phyloP scores from a whole-genome alignment of 2,797 vertebrate species.

The Melanotaenia trifasciata region DNA sequence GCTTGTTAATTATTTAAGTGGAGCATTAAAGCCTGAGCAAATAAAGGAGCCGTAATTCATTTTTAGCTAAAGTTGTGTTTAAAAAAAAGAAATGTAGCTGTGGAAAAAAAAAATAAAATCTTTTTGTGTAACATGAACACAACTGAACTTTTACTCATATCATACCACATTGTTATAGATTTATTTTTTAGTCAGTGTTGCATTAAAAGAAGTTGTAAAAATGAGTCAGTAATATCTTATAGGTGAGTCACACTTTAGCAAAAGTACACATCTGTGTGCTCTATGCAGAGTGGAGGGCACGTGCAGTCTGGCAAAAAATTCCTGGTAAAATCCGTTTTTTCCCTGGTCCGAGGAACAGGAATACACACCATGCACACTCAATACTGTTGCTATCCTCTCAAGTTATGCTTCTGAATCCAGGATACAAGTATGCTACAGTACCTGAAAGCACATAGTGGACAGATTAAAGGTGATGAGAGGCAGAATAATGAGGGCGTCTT shows the following conservation, averaged over 20 bases:
- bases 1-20: background rate
- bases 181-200: background rate
- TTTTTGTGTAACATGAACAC: background rate
- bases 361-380: too few relatives aligned
- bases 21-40: too few relatives aligned
- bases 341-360: too few relatives aligned
- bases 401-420: background rate
- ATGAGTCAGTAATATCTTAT: too few relatives aligned
- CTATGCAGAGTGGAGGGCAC: too few relatives aligned
- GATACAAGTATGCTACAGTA: background rate
- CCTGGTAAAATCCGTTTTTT: too few relatives aligned
- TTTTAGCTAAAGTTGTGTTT: background rate
- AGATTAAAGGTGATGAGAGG: background rate
- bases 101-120: background rate
- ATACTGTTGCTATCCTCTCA: too few relatives aligned
- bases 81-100: background rate
- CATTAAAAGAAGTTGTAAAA: too few relatives aligned
- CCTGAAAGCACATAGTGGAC: background rate
- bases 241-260: too few relatives aligned
- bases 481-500: background rate
- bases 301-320: background rate
- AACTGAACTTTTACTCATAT: too few relatives aligned
- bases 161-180: background rate
- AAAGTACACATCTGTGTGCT: too few relatives aligned
- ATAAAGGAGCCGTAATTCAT: background rate